Base-by-base conservation (phyloP, 2,113 vertebrate species). In the Alosa alosa region DNA sequence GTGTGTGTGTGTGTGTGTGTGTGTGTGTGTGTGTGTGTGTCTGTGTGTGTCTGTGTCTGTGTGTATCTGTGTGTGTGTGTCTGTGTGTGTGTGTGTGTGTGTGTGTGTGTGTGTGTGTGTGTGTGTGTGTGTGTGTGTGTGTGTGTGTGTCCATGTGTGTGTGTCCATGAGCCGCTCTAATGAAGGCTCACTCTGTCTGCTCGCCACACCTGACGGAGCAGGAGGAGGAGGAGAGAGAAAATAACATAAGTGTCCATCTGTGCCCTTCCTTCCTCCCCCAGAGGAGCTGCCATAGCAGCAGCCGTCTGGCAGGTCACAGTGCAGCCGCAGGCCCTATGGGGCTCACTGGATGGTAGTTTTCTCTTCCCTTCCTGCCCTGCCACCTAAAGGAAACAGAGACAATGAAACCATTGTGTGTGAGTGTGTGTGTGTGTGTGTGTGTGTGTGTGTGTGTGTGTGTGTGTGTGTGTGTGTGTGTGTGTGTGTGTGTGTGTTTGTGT, bases 391-490 rank as follows among this genome's bases (percentile, higher is more conserved):
- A 64, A n/a, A 9, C 6, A 17, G 4, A 60, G 6, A 60, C 18
- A 22, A 22, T 18, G 60, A 31, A 31, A 31, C 31, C 31, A 31
- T 64, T 64, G 60, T 22, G 60, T n/a, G 22, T 64, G 60, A 6
- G 60, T n/a, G 60, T n/a, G 22, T 64, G n/a, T 64, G 60, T 64
- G 20, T 64, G 57, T 64, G 57, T 64, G 22, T 64, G 18, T n/a
- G 57, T n/a, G 57, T 64, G 57, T 64, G 22, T 9, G 18, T 64
- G 57, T 72, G n/a, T 47, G 41, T 39, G 17, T 72, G 41, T 41
- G 46, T 81, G 50, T 82, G 81, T 49, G 6, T 41, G n/a, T 84
- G n/a, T 47, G 64, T 50, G 57, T 55, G 18, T 72, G 41, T 83
- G 46, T 85, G 52, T 72, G 81, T 49, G 82, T 50, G 57, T 81